Conservation (phyloP, 2,113 vertebrate species). For the Bombycilla garrulus region DNA sequence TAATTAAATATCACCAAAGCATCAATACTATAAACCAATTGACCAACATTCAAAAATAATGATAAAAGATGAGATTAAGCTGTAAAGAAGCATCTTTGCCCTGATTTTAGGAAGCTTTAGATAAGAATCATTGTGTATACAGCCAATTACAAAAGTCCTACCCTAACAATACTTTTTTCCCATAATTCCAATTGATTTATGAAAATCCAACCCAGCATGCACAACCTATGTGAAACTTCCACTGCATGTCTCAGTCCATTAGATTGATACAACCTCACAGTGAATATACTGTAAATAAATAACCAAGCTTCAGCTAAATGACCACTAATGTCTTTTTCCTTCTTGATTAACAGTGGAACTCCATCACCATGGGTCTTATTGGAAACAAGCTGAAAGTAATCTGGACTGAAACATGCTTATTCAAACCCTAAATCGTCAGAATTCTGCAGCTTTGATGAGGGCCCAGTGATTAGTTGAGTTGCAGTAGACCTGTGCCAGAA, state of each 20-base stretch:
- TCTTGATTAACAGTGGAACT: slow-evolving; percentile 56
- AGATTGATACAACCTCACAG: not conserved
- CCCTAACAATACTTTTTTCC: not conserved
- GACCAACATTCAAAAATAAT: not conserved
- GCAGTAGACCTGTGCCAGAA: not conserved
- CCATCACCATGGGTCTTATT: slow-evolving; percentile 43
- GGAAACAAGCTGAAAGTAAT: slow-evolving; percentile 53
- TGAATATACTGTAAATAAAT: not conserved
- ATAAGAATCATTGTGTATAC: not conserved
- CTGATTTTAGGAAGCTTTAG: not conserved
- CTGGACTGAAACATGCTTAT: not conserved
- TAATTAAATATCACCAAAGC: not conserved
- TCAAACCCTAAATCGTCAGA: not conserved
- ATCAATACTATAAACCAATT: not conserved
- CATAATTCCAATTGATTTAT: not conserved
- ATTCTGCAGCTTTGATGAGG: not conserved
- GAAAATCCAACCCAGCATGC: not conserved
- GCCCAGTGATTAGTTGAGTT: not conserved
- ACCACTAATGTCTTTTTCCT: slow-evolving; percentile 16
- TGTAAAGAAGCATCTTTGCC: not conserved
- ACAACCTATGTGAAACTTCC: not conserved
- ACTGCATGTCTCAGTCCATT: not conserved
- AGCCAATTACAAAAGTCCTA: not conserved
- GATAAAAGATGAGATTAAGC: not conserved
- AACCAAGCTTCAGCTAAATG: not conserved